Evolutionary conservation across 2,797 vertebrate genomes (phyloP), one percentile per base, ranked within the genome.

Genomic region (Hemibagrus guttatus): DNA sequence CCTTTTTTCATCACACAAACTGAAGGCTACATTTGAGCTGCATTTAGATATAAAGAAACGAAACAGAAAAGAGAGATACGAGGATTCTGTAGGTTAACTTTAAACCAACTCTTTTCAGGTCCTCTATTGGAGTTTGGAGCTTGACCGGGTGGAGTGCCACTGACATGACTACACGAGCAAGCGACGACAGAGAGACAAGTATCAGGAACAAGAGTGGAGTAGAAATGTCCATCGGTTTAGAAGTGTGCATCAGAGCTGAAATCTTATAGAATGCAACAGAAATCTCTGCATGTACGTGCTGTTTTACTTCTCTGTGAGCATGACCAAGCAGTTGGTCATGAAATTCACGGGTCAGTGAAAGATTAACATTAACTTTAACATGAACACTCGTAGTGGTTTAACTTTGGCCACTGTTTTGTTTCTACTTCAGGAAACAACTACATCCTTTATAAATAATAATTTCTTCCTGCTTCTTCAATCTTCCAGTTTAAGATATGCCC

Each of bases 1-100:
- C 66, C 74, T 63, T 88, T 87, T 88, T 86, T 86, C 88, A 88
- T 54, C 83, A 88, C 78, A 66, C 26, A 81, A 87, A 87, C 59
- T 12, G 64, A 84, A 88, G 52, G 35, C 49, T 81, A 78, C 31
- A 26, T 82, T 88, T 35, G 4, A 68, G 66, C 84, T 58, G 17
- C 82, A 68, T 88, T 84, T 78, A 87, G 69, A 87, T 86, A 85
- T 61, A 87, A 71, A 87, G 61, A 56, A 35, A 78, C 52, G 39
- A 52, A 86, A 68, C 19, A 72, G 81, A n/a, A 61, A 59, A 39
- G 23, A 71, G 46, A 56, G 46, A 81, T 49, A 17, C 28, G 16
- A 76, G 7, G 28, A 66, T 69, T 46, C 17, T 54, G 58, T n/a
- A 76, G 9, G n/a, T 76, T 46, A n/a, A 71, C 66, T 81, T 82